Evolutionary conservation across 2,797 vertebrate species (phyloP).

Genomic region (Gymnoscopelus microlampas): DNA sequence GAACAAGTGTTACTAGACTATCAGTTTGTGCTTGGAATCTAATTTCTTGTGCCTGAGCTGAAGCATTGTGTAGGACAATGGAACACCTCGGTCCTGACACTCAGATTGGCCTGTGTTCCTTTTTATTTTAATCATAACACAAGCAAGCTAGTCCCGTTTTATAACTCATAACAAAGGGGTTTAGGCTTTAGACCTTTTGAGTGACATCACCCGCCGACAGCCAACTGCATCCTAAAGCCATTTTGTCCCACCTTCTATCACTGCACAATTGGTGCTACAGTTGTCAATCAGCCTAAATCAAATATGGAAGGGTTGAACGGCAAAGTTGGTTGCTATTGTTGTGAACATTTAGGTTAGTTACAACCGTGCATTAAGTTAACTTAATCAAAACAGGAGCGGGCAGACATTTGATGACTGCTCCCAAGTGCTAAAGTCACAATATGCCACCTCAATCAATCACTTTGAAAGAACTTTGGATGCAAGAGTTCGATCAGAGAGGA

Average conservation of each 20-base stretch:
- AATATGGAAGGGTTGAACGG: not conserved
- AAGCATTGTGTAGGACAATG: not conserved
- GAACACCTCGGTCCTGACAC: not conserved
- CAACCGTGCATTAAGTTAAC: no score
- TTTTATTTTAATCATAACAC: no score
- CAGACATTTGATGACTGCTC: not conserved
- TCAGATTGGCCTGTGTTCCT: no score
- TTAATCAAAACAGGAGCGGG: not conserved
- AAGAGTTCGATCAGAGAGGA: not conserved
- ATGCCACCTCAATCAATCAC: not conserved
- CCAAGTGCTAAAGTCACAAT: slow-evolving; percentile 24
- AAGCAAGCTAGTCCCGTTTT: no score
- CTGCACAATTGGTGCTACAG: not conserved
- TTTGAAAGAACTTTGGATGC: not conserved
- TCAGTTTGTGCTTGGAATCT: slow-evolving; percentile 54
- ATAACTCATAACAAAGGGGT: no score
- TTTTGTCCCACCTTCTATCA: no score
- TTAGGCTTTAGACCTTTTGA: not conserved
- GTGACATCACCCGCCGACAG: not conserved
- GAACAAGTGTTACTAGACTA: no score
- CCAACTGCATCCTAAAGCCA: no score
- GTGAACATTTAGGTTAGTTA: not conserved
- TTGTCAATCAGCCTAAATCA: not conserved
- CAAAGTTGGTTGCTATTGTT: not conserved
- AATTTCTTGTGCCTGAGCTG: slow-evolving; percentile 29